A percentile compares a stretch with the other conserved stretches of the same genome.
phyloP scores from a whole-genome alignment of 2,888 invertebrate genomes.

The Glaucopsyche alexis region DNA sequence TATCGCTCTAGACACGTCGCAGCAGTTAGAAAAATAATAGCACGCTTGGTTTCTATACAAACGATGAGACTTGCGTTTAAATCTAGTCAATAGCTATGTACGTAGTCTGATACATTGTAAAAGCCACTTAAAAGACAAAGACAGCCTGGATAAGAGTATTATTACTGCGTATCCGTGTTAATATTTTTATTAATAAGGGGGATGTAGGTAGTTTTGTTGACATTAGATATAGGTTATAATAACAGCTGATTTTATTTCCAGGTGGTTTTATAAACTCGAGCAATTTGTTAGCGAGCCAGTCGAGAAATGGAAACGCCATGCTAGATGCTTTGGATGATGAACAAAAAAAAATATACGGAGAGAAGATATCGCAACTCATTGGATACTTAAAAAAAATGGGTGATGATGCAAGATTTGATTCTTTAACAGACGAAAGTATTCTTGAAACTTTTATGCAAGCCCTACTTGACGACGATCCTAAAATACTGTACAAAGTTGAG shows the following conservation, averaged over 20 bases:
- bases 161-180: too few species aligned
- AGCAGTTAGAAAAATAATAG: too few species aligned
- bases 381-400: slow-evolving; percentile 77
- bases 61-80: too few species aligned
- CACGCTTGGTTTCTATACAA: too few species aligned
- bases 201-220: too few species aligned
- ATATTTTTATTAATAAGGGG: too few species aligned
- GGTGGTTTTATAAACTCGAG: slow-evolving; percentile 86
- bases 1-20: too few species aligned
- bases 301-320: slow-evolving; percentile 82
- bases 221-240: too few species aligned
- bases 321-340: slow-evolving; percentile 81
- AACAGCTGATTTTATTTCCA: slow-evolving; percentile 47
- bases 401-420: slow-evolving; percentile 61
- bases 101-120: too few species aligned
- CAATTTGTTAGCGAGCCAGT: slow-evolving; percentile 84
- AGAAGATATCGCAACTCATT: slow-evolving; percentile 83
- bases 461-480: slow-evolving; percentile 80
- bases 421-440: slow-evolving; percentile 77
- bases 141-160: too few species aligned
- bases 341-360: slow-evolving; percentile 81
- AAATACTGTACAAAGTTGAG: slow-evolving; percentile 83
- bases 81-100: too few species aligned
- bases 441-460: slow-evolving; percentile 83
- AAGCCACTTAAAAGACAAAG: too few species aligned